Evolutionary conservation across 2,888 invertebrate species (phyloP).

Genomic region (Conus canariensis): DNA sequence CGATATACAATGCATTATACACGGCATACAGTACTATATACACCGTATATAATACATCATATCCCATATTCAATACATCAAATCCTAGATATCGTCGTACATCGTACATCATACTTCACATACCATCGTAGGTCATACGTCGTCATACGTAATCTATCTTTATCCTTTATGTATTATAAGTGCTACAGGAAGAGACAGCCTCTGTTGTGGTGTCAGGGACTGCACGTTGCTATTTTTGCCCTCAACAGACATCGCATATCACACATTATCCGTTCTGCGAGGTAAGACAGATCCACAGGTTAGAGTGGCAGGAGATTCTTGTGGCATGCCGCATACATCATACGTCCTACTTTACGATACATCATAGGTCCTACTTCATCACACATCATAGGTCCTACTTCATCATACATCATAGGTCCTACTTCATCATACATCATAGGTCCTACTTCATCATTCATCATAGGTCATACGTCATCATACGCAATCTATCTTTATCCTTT

Average conservation of each 20-base stretch:
- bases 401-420: no score
- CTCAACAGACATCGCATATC: background rate
- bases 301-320: no score
- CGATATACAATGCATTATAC: background rate
- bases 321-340: background rate
- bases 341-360: background rate
- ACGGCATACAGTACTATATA: background rate
- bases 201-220: constrained; percentile 46
- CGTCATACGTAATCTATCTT: no score
- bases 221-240: background rate
- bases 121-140: background rate
- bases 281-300: no score
- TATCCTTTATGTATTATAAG: background rate
- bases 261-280: background rate
- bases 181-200: constrained; percentile 32
- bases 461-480: no score
- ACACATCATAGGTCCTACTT: no score
- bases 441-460: background rate
- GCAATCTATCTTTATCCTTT: no score
- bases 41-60: background rate
- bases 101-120: background rate
- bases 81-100: background rate
- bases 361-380: no score
- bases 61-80: background rate
- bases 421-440: background rate